Percentiles rank a stretch among this genome's conserved stretches.
Evolutionary conservation across 2,888 invertebrate genomes (phyloP).

Genomic region (Rhyacophila evoluta): DNA sequence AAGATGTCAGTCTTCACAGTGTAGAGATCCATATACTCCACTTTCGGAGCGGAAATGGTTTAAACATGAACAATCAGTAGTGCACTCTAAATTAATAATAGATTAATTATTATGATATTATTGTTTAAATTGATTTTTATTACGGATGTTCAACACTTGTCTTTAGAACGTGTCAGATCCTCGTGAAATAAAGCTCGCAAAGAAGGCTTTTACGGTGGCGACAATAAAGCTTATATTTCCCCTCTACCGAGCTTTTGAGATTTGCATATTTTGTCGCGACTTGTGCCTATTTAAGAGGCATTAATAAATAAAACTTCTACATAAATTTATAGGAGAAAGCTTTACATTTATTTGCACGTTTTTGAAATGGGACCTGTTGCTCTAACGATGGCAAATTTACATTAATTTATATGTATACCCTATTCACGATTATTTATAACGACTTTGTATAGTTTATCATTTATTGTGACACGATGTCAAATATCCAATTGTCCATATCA

Average conservation of each 20-base stretch:
- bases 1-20: too few species aligned
- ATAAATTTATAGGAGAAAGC: neutral
- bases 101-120: too few species aligned
- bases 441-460: too few species aligned
- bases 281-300: conserved; percentile 15
- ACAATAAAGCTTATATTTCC: conserved; percentile 50
- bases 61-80: too few species aligned
- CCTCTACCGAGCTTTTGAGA: conserved; percentile 35
- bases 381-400: neutral
- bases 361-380: neutral
- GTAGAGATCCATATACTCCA: too few species aligned
- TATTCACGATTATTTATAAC: too few species aligned
- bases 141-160: neutral
- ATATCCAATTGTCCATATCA: too few species aligned
- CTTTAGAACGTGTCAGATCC: neutral
- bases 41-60: too few species aligned
- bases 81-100: too few species aligned
- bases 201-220: conserved; percentile 30
- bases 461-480: too few species aligned
- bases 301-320: conserved; percentile 7
- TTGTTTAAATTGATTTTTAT: too few species aligned
- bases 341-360: neutral
- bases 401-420: too few species aligned
- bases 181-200: neutral
- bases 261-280: conserved; percentile 44